Evolutionary conservation across 2,113 vertebrate genomes (phyloP).

Genomic region (Tenrec ecaudatus): DNA sequence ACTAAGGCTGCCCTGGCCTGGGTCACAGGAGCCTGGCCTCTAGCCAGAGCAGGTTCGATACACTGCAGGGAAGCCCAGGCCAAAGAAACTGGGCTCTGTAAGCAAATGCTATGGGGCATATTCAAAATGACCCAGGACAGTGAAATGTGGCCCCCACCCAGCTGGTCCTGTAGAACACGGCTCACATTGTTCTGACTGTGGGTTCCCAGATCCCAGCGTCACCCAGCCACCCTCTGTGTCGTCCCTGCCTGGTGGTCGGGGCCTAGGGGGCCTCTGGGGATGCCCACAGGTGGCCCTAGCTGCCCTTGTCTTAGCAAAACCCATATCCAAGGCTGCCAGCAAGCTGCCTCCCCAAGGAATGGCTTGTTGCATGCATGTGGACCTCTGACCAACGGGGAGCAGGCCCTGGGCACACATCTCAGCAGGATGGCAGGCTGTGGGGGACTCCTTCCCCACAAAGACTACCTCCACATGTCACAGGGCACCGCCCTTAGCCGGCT

Average conservation of each 20-base stretch:
- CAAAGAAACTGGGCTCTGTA: not conserved
- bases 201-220: too few relatives aligned
- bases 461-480: not conserved
- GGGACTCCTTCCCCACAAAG: too few relatives aligned
- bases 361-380: too few relatives aligned
- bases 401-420: too few relatives aligned
- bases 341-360: not conserved
- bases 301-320: not conserved
- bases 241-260: not conserved
- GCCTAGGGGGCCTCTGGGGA: not conserved
- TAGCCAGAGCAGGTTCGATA: constrained; percentile 48
- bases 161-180: rapidly evolving
- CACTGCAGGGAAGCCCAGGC: not conserved
- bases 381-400: too few relatives aligned
- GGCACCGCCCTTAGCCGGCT: not conserved
- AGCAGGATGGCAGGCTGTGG: too few relatives aligned
- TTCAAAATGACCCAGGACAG: rapidly evolving
- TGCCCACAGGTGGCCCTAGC: rapidly evolving
- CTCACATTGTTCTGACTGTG: not conserved
- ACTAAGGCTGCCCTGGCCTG: not conserved
- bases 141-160: rapidly evolving
- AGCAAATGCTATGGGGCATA: not conserved
- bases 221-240: not conserved
- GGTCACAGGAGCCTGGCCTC: not conserved
- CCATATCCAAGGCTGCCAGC: rapidly evolving